Percentiles rank a stretch among this genome's conserved stretches.
Conservation (phyloP, 2,797 vertebrate genomes). For the Macropodus opercularis region DNA sequence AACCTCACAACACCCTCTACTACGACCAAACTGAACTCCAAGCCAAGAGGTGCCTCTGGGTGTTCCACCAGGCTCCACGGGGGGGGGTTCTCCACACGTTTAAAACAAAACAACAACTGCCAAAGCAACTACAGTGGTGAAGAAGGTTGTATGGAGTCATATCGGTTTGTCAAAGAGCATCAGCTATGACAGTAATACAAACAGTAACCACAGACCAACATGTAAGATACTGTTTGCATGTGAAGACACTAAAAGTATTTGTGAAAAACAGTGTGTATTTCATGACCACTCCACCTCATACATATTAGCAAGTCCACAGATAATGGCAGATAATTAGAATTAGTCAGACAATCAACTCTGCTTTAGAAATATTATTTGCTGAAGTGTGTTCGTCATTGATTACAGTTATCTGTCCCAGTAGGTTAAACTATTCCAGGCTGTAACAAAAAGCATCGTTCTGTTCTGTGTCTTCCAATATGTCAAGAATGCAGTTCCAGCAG, state of each 20-base stretch:
- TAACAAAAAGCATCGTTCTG: conserved; percentile 7
- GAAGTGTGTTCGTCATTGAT: neutral
- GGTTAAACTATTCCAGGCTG: conserved; percentile 10
- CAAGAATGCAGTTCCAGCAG: conserved; percentile 22
- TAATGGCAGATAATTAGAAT: neutral
- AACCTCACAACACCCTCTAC: conserved; percentile 12
- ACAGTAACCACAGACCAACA: conserved; percentile 29
- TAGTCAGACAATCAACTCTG: conserved; percentile 19
- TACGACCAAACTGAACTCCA: conserved; percentile 45
- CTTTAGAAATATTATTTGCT: conserved; percentile 2
- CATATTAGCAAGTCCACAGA: neutral
- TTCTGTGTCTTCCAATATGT: conserved; percentile 40
- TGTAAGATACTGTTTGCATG: conserved; percentile 51
- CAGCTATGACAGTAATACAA: conserved; percentile 29
- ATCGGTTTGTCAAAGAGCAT: conserved; percentile 33
- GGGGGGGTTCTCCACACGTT: conserved; percentile 43
- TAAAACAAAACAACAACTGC: conserved; percentile 65
- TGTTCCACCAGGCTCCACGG: conserved; percentile 35
- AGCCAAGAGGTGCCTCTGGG: conserved; percentile 46
- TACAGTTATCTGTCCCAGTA: neutral
- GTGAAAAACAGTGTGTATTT: conserved; percentile 27
- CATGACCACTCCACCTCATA: conserved; percentile 36
- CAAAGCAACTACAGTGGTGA: conserved; percentile 56
- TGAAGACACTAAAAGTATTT: conserved; percentile 37
- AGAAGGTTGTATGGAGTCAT: conserved; percentile 18